Percentiles rank a stretch among this genome's conserved stretches.
Evolutionary conservation across 2,797 vertebrate species (phyloP).

Genomic region (Ctenopoma multispine): DNA sequence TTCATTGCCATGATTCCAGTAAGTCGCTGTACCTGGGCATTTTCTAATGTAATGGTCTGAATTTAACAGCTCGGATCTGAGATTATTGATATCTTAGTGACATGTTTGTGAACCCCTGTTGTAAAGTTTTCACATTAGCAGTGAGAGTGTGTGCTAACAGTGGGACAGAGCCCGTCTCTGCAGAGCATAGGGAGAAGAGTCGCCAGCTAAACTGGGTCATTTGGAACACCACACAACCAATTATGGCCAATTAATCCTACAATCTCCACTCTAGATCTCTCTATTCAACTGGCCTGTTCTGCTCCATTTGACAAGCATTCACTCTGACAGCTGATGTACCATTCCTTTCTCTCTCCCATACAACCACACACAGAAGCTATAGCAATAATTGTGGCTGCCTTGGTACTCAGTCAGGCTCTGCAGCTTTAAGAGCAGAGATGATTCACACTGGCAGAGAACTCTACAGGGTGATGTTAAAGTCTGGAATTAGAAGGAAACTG

Average conservation of each 20-base stretch:
- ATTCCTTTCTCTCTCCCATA: slow-evolving; percentile 39
- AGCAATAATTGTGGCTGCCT: too few relatives aligned
- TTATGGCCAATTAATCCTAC: slow-evolving; percentile 73
- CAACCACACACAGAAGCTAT: slow-evolving; percentile 6
- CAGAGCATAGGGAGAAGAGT: slow-evolving; percentile 5
- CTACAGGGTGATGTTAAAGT: too few relatives aligned
- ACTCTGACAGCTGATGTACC: slow-evolving; percentile 58
- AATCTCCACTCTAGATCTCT: slow-evolving; percentile 56
- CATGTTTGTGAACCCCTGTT: not conserved
- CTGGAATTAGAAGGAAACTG: too few relatives aligned
- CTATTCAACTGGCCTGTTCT: slow-evolving; percentile 64
- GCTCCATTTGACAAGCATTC: slow-evolving; percentile 64
- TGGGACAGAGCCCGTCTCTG: slow-evolving; percentile 15
- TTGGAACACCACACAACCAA: slow-evolving; percentile 67
- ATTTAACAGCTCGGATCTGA: too few relatives aligned
- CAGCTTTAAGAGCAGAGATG: too few relatives aligned
- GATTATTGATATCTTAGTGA: too few relatives aligned
- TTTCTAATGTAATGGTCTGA: too few relatives aligned
- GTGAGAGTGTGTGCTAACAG: not conserved
- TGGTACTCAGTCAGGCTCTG: too few relatives aligned
- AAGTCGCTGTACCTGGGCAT: not conserved
- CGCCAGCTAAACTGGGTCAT: slow-evolving; percentile 71
- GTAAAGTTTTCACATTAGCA: slow-evolving; percentile 4
- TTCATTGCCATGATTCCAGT: not conserved
- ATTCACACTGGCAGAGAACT: too few relatives aligned